Percentiles rank a stretch among this genome's conserved stretches.
Conservation (phyloP, 2,797 vertebrate species). For the Dendrocincla tyrannina region DNA sequence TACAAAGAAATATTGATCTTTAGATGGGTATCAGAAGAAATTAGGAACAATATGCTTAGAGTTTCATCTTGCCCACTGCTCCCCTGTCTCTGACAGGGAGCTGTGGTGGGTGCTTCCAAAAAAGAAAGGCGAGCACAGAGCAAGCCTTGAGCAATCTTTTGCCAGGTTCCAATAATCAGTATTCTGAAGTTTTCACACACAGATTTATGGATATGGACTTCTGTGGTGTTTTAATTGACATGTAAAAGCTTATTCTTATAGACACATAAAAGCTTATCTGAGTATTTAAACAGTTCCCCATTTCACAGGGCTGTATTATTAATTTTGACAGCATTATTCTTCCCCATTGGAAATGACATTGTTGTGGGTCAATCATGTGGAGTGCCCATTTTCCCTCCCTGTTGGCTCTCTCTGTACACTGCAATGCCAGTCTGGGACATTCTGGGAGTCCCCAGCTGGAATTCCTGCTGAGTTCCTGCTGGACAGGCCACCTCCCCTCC, state of each 20-base stretch:
- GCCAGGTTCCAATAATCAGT: background rate
- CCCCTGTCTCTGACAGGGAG: background rate
- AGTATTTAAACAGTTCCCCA: background rate
- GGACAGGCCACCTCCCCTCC: slow-evolving; percentile 73
- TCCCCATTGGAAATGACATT: background rate
- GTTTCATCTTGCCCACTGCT: background rate
- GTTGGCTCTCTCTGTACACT: background rate
- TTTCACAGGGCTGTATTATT: background rate
- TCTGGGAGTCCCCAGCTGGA: slow-evolving; percentile 18
- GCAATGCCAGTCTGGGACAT: background rate
- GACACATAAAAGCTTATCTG: background rate
- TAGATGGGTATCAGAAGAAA: background rate
- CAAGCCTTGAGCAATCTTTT: background rate
- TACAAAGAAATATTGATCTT: background rate
- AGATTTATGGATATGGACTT: background rate
- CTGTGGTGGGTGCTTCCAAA: background rate
- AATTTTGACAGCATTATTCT: background rate
- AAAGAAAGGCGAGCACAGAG: background rate
- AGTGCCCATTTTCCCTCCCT: background rate
- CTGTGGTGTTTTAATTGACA: background rate
- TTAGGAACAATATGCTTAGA: background rate
- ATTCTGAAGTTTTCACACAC: background rate
- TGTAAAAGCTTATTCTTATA: background rate
- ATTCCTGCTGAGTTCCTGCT: slow-evolving; percentile 53
- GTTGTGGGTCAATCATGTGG: background rate